Evolutionary conservation across 2,888 invertebrate species (phyloP), one percentile per base, ranked within the genome.

Genomic region (Lepetodrilus schrolli): DNA sequence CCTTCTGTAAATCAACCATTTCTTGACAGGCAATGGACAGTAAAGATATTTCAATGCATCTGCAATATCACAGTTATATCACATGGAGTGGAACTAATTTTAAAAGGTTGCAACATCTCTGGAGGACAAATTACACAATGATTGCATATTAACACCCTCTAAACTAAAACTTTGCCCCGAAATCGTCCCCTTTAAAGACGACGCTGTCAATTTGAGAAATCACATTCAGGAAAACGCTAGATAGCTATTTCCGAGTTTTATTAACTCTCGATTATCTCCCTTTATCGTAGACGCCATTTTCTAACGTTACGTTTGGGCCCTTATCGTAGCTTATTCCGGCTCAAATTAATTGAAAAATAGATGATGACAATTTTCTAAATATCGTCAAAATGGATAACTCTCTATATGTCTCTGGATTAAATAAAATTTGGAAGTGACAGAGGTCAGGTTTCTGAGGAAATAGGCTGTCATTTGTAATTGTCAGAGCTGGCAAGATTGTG

Each of bases 391-490:
- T 17, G 34, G 58, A 30, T 58, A 23, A 58, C 58, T 58, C 58
- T 34, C 30, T 30, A 26, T 17, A 13, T 34, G 58, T 34, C 58
- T 30, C 34, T 26, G 58, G 30, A 58, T 30, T 26, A 58, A 58
- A 58, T 58, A 58, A 58, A 58, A 30, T 58, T 58, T 58, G 7
- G 30, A 58, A 58, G 26, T 58, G 58, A 58, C 58, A 58, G n/a
- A 58, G 58, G 58, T 58, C 58, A 58, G 58, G 30, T 34, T n/a
- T 30, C 34, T 23, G 58, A 30, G 58, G 58, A 58, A 58, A 58
- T 58, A 30, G 58, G 26, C 58, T 58, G 58, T 58, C 58, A 58
- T 58, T 58, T 30, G 58, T 58, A 58, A 58, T 58, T 58, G 58
- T 58, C 58, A 58, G 30, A 30, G 58, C 34, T 58, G 58, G 30